phyloP scores from a whole-genome alignment of 2,113 vertebrate genomes.

The Hydrochoerus hydrochaeris region DNA sequence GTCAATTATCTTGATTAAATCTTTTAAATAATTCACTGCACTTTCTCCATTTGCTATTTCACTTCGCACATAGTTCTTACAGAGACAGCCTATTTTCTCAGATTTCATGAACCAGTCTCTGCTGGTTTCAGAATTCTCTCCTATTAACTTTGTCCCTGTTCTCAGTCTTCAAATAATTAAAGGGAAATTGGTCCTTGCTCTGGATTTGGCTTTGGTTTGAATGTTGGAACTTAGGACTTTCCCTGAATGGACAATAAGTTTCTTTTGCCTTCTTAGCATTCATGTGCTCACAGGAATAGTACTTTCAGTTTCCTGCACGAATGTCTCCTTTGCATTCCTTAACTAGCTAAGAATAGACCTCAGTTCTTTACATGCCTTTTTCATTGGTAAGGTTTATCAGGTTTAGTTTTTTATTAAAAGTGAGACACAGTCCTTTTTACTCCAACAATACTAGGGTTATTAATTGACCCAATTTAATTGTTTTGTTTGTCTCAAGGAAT shows the following conservation, averaged over 20 bases:
- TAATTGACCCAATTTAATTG: not conserved
- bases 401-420: not conserved
- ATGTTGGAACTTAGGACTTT: not conserved
- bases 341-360: not conserved
- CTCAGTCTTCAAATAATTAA: not conserved
- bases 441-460: not conserved
- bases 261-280: not conserved
- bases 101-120: not conserved
- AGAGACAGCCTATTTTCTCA: not conserved
- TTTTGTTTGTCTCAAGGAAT: not conserved
- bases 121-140: not conserved
- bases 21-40: not conserved
- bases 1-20: not conserved
- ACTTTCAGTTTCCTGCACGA: not conserved
- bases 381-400: not conserved
- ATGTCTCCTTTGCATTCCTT: not conserved
- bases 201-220: not conserved
- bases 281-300: not conserved
- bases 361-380: not conserved
- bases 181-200: not conserved
- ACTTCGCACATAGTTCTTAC: not conserved
- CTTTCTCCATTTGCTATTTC: not conserved
- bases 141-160: not conserved
- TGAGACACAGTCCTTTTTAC: not conserved
- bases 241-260: not conserved